Evolutionary conservation across 1,140 invertebrate genomes (phyloP).

Genomic region (Lepidostoma basale): DNA sequence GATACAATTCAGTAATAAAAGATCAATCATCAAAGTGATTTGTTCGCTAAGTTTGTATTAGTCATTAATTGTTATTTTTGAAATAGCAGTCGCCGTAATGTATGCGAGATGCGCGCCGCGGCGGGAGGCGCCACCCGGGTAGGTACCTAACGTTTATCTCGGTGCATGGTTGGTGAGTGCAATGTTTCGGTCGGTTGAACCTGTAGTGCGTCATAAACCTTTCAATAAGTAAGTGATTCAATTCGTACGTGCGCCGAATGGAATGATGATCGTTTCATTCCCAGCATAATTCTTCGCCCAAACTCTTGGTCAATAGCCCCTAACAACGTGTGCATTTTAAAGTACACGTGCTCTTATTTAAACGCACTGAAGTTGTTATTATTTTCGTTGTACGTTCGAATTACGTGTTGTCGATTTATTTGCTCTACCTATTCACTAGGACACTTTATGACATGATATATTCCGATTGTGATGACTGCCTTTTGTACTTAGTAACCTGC

Average conservation of each 20-base stretch:
- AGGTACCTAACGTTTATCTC: constrained; percentile 21
- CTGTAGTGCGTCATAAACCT: background rate
- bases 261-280: background rate
- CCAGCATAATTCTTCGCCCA: too few species aligned
- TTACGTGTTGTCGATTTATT: background rate
- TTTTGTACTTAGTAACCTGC: constrained; percentile 12
- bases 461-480: constrained; percentile 4
- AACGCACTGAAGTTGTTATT: background rate
- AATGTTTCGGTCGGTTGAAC: constrained; percentile 9
- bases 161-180: background rate
- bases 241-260: background rate
- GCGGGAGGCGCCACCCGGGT: background rate
- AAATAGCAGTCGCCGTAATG: too few species aligned
- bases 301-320: too few species aligned
- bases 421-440: background rate
- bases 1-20: too few species aligned
- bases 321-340: too few species aligned
- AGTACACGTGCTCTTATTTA: too few species aligned
- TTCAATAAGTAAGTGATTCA: constrained; percentile 14
- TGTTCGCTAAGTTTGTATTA: too few species aligned
- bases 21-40: too few species aligned
- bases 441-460: too few species aligned
- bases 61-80: too few species aligned
- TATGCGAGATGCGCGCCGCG: too few species aligned
- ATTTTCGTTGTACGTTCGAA: too few species aligned